Evolutionary conservation across 2,113 vertebrate genomes (phyloP).

Genomic region (Festucalex cinctus): DNA sequence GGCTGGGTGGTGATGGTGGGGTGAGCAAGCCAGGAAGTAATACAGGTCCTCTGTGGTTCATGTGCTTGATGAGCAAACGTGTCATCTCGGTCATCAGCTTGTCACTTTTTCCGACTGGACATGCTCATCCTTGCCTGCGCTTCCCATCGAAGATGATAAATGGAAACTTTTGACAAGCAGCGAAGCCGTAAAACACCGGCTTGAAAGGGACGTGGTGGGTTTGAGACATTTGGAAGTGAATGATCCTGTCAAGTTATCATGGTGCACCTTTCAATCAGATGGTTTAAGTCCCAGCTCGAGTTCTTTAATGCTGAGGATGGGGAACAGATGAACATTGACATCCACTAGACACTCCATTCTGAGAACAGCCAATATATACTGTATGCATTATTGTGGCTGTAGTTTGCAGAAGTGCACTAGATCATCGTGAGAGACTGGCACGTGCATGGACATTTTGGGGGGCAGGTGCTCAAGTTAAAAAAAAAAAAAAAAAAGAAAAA

Average conservation of each 20-base stretch:
- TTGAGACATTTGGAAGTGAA: background rate
- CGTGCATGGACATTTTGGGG: no score
- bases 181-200: background rate
- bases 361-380: no score
- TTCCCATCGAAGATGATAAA: constrained; percentile 17
- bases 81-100: constrained; percentile 25
- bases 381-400: no score
- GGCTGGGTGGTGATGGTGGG: background rate
- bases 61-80: constrained; percentile 14
- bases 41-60: background rate
- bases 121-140: constrained; percentile 5
- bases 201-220: background rate
- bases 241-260: constrained; percentile 1
- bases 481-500: no score
- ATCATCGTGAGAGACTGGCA: no score
- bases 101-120: constrained; percentile 10
- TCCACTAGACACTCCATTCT: background rate
- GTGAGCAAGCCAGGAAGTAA: background rate
- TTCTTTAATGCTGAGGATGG: constrained; percentile 16
- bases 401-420: no score
- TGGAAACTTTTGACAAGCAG: constrained; percentile 6
- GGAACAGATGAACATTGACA: constrained; percentile 23
- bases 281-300: constrained; percentile 31
- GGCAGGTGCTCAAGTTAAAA: no score
- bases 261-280: background rate